Evolutionary conservation across 2,888 invertebrate species (phyloP), one percentile per base, ranked within the genome.

Genomic region (Dione juno): DNA sequence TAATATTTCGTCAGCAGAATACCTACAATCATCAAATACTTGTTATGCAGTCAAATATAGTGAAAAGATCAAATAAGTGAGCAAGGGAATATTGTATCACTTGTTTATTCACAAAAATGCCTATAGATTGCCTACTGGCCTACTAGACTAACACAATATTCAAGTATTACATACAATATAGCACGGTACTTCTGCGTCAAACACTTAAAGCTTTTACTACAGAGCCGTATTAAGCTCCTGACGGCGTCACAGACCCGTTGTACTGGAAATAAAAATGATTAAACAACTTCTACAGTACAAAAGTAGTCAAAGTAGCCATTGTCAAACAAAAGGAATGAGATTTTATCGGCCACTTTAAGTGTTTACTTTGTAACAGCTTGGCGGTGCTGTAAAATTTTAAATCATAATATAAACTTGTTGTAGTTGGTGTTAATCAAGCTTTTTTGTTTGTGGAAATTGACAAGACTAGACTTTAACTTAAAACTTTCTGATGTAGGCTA

Each of bases 231-330:
- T 35, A 16, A 64, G 37, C 50, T 40, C 14, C 35, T 16, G 63
- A 13, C 35, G 37, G 45, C 37, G 50, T 35, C 43, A 28, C 37
- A 35, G 35, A 37, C 13, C 16, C 63, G 50, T 64, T 61, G 45
- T 61, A 43, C 3, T 3, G 52, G 64, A 40, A 64, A 64, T 50
- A 50, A 64, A 64, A 64, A 64, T 50, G 52, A 64, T 53, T 66
- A 63, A 72, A 43, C 53, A 45, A 66, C 72, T 67, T 53, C 14
- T 40, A 48, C 45, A 54, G 64, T 54, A 57, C 45, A 66, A 53
- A 58, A 69, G 40, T 59, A 53, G 69, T 66, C 61, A 67, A 66
- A 69, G 43, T 67, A 45, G 69, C 67, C 54, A 67, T 69, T 72
- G 66, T 65, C 69, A 48, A 48, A 45, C 64, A 67, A 69, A 72